A percentile compares a stretch with the other conserved stretches of the same genome.
These are phyloP conservation scores for Pogonognathellus flavescens DNA, from an alignment of 1,140 invertebrate genomes.

Conservation along the genomic window DNA sequence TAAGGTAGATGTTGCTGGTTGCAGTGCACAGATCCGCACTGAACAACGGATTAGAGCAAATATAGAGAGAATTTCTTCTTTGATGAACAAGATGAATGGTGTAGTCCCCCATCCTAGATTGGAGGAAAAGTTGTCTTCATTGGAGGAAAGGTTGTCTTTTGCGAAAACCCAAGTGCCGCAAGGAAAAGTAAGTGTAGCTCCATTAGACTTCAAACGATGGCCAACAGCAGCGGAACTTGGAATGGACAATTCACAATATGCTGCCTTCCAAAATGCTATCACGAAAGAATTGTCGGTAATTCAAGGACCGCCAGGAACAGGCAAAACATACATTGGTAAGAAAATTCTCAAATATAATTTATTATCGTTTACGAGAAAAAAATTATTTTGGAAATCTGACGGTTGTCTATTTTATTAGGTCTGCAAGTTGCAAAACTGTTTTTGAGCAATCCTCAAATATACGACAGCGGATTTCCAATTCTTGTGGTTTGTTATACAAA, in stretches of 20 bases:
- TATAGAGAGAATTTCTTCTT: neutral
- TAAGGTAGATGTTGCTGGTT: too few species aligned
- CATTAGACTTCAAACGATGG: conserved; percentile 67
- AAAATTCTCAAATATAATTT: neutral
- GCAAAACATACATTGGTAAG: conserved; percentile 76
- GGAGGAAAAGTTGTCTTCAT: conserved; percentile 69
- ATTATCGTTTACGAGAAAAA: neutral
- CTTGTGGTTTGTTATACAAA: conserved; percentile 88
- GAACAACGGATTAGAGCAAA: too few species aligned
- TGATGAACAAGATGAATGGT: too few species aligned
- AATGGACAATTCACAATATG: conserved; percentile 75
- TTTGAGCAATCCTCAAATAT: conserved; percentile 53
- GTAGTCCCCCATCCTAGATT: too few species aligned
- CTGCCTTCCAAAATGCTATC: conserved; percentile 75
- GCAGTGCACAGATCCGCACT: too few species aligned
- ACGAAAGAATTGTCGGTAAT: conserved; percentile 78
- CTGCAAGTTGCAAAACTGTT: conserved; percentile 61
- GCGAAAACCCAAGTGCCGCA: too few species aligned
- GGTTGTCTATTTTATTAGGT: neutral
- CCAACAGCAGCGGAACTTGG: conserved; percentile 70
- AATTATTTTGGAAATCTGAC: conserved; percentile 5
- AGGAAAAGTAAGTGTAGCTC: neutral
- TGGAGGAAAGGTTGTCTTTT: neutral
- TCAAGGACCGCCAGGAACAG: conserved; percentile 82
- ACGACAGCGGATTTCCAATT: conserved; percentile 73